These are phyloP conservation scores for Hippasteria phrygiana DNA, from an alignment of 53 echinoderm and acorn worm genomes.

Conservation along the genomic window DNA sequence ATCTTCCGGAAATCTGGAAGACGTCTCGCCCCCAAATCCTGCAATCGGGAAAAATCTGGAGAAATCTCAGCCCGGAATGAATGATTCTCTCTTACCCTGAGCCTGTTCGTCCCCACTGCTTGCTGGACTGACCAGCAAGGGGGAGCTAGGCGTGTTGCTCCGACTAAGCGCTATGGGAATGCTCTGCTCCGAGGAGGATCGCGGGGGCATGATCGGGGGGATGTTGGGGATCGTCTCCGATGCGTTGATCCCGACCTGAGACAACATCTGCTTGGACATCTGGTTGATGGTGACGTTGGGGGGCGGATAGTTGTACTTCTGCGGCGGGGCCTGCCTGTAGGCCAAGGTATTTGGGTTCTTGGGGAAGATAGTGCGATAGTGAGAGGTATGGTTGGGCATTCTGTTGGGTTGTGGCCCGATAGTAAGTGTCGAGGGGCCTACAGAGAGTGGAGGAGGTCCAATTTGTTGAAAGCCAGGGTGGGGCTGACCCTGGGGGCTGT, in stretches of 20 bases:
- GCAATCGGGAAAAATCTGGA: too few species aligned
- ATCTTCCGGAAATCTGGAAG: too few species aligned
- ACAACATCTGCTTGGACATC: constrained; percentile 50
- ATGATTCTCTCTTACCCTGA: constrained; percentile 22
- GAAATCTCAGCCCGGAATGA: background rate
- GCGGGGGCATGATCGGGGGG: constrained; percentile 50
- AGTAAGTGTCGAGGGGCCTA: background rate
- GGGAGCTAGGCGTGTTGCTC: constrained; percentile 58
- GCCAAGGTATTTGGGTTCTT: background rate
- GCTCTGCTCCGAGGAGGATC: constrained; percentile 35
- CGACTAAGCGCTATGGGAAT: constrained; percentile 41
- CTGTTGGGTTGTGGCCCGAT: constrained; percentile 25
- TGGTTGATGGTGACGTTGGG: constrained; percentile 35
- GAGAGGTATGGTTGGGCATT: background rate
- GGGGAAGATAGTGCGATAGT: constrained; percentile 25
- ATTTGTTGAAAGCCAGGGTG: constrained; percentile 14
- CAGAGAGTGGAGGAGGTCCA: too few species aligned
- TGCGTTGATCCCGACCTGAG: constrained; percentile 46
- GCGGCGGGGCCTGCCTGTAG: constrained; percentile 27
- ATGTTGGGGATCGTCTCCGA: constrained; percentile 46
- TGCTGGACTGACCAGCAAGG: constrained; percentile 57
- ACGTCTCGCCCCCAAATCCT: too few species aligned
- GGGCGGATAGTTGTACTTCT: constrained; percentile 43
- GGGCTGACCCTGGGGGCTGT: constrained; percentile 11
- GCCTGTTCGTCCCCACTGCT: constrained; percentile 30